Base-by-base conservation (phyloP, 2,888 invertebrate species). In the Stenchaetothrips biformis region DNA sequence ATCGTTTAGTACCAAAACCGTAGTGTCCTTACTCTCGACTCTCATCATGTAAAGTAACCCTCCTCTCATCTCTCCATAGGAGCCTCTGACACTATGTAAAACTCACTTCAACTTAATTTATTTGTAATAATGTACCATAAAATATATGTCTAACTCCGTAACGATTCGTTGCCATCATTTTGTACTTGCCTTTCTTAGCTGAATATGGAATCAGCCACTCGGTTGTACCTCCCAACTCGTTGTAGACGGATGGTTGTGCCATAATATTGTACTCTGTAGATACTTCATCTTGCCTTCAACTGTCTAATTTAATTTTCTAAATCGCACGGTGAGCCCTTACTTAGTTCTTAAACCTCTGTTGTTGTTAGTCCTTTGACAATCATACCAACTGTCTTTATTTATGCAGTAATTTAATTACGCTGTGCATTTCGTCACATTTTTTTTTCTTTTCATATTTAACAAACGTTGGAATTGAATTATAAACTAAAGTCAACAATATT, bases 391-490 rank as follows among this genome's bases (percentile, higher is more conserved):
- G 25, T 74, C 8, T 74, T 21, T 74, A 74, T 74, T 74, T 74
- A 74, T 74, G 21, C 67, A 21, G 67, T 74, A 74, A 74, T 25
- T 74, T 25, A 74, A 11, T 21, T 74, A 74, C 21, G 25, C 25
- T 74, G 59, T 59, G 59, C 59, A 59, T 18, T 18, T 74, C 67
- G 21, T 74, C 67, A 74, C 67, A 11, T 74, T 74, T 74, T 13
- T 18, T 13, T 59, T 59, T 21, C 37, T 37, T 37, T 21, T 21
- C 67, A 74, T 25, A 25, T 74, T 74, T 74, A 74, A 74, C 67
- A 74, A 74, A 25, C 67, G 67, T 74, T 74, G 67, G n/a, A 74
- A 74, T 74, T 74, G 67, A 74, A 74, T 74, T 74, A 74, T 74
- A 74, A 74, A 74, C 67, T 74, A 74, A 74, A 74, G 67, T 74